Base-by-base conservation (phyloP, 2,797 vertebrate genomes). In the Martes flavigula region DNA sequence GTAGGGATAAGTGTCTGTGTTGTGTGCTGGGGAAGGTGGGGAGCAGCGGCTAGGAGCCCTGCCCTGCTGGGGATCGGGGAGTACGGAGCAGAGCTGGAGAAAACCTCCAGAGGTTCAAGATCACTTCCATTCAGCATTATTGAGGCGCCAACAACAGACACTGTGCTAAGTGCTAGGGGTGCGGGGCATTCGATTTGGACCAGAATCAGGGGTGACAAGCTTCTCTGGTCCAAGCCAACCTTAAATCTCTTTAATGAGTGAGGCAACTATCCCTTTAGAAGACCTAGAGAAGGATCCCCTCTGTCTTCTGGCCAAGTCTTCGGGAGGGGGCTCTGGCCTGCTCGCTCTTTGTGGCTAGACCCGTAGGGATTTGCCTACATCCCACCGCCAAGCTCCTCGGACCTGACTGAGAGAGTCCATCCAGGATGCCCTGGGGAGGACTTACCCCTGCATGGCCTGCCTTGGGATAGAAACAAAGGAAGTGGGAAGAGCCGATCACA, bases 1-100 rank as follows among this genome's bases (percentile, higher is more conserved):
- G n/a, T 32, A 51, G 11, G 60, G 56, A 32, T 15, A 73, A 30
- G 21, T 8, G 21, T 1, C 9, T 1, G 0, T 12, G 14, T 0
- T 23, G 0, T 72, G 18, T 6, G 7, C 13, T 27, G 68, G 12
- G 27, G 56, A 27, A 66, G 27, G 62, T 64, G 30, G 30, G 62
- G 62, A 30, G 62, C 5, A 32, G 62, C 5, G 1, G 54, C 79
- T 60, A 38, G 5, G 70, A 89, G 35, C 7, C 62, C 46, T 4
- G 0, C 51, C 70, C 51, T 21, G 13, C 32, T 56, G 18, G 40
- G 35, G 23, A 3, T 1, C 79, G 1, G 30, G 62, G 62, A 64
- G 62, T 17, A 2, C 4, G 25, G 84, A 5, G 35, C 68, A 23
- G 21, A 56, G 84, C 38, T 2, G 12, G 70, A 64, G 92, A n/a